Base-by-base conservation (phyloP, 2,797 vertebrate species). In the Champsocephalus gunnari region DNA sequence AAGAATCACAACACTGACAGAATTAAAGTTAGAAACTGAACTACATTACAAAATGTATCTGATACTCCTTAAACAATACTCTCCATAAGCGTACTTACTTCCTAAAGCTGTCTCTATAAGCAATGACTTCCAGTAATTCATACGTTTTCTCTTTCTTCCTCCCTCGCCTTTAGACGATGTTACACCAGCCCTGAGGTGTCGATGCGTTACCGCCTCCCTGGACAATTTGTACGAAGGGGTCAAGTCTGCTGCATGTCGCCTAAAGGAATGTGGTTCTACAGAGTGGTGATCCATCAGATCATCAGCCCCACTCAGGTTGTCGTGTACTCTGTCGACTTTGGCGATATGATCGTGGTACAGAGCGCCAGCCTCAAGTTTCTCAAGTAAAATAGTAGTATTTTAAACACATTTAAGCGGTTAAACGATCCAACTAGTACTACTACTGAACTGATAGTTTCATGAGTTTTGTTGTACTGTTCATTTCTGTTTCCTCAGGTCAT, bases 281-380 rank as follows among this genome's bases (percentile, higher is more conserved):
- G 97, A 0, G 96, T 96, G 49, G 87, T 99, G 66, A 93, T 99
- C 88, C 96, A 97, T 74, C 89, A 75, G 55, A 68, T 98, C 2
- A 4, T 97, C 60, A 94, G 81, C 62, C 82, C 92, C 32, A 87
- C 92, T 19, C 89, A 96, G 59, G 96, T 97, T 0, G 93, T 96
- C 74, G 97, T 99, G 8, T 99, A 97, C 92, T 98, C 88, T 2
- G 95, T 95, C 0, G 98, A 99, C 87, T 98, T 95, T 3, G 98
- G 98, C 9, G 92, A 95, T 75, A 55, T 95, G 0, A 83, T 83
- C 0, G 63, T 83, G 34, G 96, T 97, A n/a, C 93, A 76, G 9
- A 96, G 82, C n/a, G 89, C 90, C 57, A 87, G 78, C 12, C 95
- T 99, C 69, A 95, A 95, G 60, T 97, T 99, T 85, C 97, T 99